These are phyloP conservation scores for Myripristis jacobus DNA, from an alignment of 2,797 vertebrate genomes.

Conservation along the genomic window DNA sequence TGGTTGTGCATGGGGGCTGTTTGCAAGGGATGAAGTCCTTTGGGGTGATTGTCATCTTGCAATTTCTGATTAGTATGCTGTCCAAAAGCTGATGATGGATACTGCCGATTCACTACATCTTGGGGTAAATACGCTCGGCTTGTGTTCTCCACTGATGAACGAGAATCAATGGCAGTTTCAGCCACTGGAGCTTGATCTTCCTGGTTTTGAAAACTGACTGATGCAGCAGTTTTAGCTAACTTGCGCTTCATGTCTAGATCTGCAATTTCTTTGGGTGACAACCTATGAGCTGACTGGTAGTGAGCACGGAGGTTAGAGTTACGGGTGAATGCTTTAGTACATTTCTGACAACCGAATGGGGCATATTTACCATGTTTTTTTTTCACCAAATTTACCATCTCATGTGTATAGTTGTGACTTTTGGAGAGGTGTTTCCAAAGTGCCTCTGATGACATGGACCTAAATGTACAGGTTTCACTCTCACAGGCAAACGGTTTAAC, in stretches of 20 bases:
- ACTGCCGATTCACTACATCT: constrained; percentile 32
- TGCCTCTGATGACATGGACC: constrained; percentile 92
- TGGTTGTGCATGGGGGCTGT: constrained; percentile 38
- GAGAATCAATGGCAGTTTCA: constrained; percentile 10
- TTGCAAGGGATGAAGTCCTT: constrained; percentile 55
- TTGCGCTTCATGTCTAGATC: constrained; percentile 90
- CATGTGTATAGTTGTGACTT: constrained; percentile 90
- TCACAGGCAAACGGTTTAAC: constrained; percentile 92
- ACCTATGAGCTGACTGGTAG: constrained; percentile 91
- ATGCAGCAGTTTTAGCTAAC: constrained; percentile 46
- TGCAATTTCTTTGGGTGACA: constrained; percentile 90
- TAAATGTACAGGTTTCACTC: constrained; percentile 87
- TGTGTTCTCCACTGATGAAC: constrained; percentile 3
- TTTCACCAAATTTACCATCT: constrained; percentile 92
- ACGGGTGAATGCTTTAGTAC: constrained; percentile 94
- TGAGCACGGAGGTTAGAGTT: constrained; percentile 98
- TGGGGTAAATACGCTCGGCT: neutral
- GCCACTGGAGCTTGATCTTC: constrained; percentile 24
- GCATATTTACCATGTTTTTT: constrained; percentile 93
- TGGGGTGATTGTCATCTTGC: constrained; percentile 30
- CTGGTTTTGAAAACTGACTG: constrained; percentile 25
- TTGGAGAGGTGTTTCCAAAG: constrained; percentile 95
- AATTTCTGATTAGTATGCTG: constrained; percentile 28
- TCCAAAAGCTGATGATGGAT: constrained; percentile 38
- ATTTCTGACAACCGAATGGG: constrained; percentile 93